These are phyloP conservation scores for Triops longicaudatus DNA, from an alignment of 1,140 invertebrate species.

Conservation along the genomic window DNA sequence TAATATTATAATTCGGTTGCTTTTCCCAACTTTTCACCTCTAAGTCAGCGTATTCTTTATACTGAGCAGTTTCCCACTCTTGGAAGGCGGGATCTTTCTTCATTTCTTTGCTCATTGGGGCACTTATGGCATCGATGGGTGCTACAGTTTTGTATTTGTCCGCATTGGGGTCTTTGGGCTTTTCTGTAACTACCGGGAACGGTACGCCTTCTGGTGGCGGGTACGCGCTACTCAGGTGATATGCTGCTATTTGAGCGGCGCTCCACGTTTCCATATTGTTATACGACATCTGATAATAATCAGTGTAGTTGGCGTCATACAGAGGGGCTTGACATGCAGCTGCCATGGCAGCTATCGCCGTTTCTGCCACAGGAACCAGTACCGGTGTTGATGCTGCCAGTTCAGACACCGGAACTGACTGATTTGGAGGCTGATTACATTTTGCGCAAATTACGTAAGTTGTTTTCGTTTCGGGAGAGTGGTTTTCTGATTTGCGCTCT, in stretches of 20 bases:
- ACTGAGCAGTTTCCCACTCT: conserved; percentile 23
- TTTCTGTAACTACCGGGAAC: neutral
- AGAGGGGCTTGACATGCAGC: neutral
- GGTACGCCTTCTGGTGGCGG: neutral
- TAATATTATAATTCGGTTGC: neutral
- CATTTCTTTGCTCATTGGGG: neutral
- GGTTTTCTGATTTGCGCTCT: neutral
- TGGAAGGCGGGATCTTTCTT: conserved; percentile 25
- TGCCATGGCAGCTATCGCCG: neutral
- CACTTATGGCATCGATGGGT: conserved; percentile 23
- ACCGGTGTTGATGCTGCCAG: neutral
- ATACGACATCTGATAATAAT: neutral
- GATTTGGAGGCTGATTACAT: neutral
- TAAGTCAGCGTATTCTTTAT: conserved; percentile 20
- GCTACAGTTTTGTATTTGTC: conserved; percentile 1
- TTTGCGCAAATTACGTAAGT: neutral
- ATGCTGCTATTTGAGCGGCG: neutral
- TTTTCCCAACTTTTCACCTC: conserved; percentile 17
- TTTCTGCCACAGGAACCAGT: neutral
- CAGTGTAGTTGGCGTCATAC: neutral
- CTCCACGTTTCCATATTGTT: neutral
- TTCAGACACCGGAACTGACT: too few relatives aligned
- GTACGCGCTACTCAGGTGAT: neutral
- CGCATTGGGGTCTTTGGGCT: neutral
- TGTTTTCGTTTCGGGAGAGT: neutral